These are phyloP conservation scores for Drosophila monieri DNA, from an alignment of 2,888 invertebrate genomes.

Conservation along the genomic window DNA sequence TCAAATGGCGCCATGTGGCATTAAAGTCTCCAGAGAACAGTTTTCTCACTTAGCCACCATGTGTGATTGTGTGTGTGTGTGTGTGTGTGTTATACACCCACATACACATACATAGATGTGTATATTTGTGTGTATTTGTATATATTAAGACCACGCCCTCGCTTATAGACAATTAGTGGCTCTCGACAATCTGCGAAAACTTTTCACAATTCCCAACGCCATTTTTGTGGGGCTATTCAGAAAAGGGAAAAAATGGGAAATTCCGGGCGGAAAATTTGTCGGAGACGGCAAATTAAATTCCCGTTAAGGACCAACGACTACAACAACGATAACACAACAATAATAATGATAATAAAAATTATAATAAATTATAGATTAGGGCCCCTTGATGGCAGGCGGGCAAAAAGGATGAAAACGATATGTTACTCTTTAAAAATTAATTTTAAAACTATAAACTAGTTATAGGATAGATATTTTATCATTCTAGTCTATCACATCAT, in stretches of 20 bases:
- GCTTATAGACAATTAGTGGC: constrained; percentile 45
- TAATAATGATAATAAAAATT: constrained; percentile 38
- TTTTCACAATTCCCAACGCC: constrained; percentile 20
- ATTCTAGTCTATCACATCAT: too few relatives aligned
- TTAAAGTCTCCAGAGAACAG: constrained; percentile 36
- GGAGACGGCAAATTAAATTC: constrained; percentile 44
- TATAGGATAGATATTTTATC: too few relatives aligned
- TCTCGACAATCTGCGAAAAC: constrained; percentile 42
- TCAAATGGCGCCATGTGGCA: constrained; percentile 48
- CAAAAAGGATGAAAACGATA: background rate
- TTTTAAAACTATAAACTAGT: too few relatives aligned
- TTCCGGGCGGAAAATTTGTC: constrained; percentile 16
- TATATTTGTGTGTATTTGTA: background rate
- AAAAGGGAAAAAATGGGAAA: background rate
- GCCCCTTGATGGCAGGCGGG: constrained; percentile 23
- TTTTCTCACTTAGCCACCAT: constrained; percentile 9
- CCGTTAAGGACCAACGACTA: constrained; percentile 20
- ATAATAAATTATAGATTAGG: constrained; percentile 52
- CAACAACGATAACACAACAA: constrained; percentile 15
- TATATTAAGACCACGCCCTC: constrained; percentile 5
- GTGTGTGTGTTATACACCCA: background rate
- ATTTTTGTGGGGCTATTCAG: constrained; percentile 10
- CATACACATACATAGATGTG: background rate
- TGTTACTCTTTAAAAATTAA: constrained; percentile 5
- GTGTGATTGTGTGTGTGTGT: constrained; percentile 6